phyloP scores from a whole-genome alignment of 2,113 vertebrate genomes.

The Scartelaos histophorus region DNA sequence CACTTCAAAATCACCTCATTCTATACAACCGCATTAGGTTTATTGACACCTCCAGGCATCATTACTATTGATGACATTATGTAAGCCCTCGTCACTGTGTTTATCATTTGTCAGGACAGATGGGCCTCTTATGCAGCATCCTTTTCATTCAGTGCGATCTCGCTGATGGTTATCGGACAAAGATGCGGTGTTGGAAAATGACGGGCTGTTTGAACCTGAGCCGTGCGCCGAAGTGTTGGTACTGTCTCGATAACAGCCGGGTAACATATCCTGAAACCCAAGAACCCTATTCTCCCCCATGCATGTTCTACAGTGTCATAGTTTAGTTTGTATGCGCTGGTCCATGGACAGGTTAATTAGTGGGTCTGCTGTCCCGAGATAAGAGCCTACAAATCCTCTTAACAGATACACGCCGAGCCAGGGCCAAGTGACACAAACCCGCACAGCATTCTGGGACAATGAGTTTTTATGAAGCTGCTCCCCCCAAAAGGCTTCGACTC shows the following conservation, averaged over 20 bases:
- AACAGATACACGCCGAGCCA: slow-evolving; percentile 52
- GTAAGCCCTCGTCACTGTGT: slow-evolving; percentile 13
- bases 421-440: slow-evolving; percentile 46
- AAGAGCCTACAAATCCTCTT: slow-evolving; percentile 76
- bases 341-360: slow-evolving; percentile 72
- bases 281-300: slow-evolving; percentile 56
- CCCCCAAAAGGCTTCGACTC: slow-evolving; percentile 38
- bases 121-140: slow-evolving; percentile 25
- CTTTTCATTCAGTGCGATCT: slow-evolving; percentile 18
- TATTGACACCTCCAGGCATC: not conserved
- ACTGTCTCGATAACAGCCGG: slow-evolving; percentile 65
- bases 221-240: slow-evolving; percentile 56
- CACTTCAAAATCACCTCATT: not conserved
- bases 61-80: slow-evolving; percentile 44
- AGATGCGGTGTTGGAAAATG: slow-evolving; percentile 60
- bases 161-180: slow-evolving; percentile 37
- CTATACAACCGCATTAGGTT: not conserved
- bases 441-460: slow-evolving; percentile 51
- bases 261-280: slow-evolving; percentile 65
- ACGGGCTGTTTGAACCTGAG: slow-evolving; percentile 58
- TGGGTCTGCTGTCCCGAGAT: slow-evolving; percentile 69
- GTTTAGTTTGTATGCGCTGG: slow-evolving; percentile 53
- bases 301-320: slow-evolving; percentile 36
- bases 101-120: slow-evolving; percentile 33
- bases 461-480: slow-evolving; percentile 44